Conservation (phyloP, 1,140 invertebrate species). For the Gonioctena quinquepunctata region DNA sequence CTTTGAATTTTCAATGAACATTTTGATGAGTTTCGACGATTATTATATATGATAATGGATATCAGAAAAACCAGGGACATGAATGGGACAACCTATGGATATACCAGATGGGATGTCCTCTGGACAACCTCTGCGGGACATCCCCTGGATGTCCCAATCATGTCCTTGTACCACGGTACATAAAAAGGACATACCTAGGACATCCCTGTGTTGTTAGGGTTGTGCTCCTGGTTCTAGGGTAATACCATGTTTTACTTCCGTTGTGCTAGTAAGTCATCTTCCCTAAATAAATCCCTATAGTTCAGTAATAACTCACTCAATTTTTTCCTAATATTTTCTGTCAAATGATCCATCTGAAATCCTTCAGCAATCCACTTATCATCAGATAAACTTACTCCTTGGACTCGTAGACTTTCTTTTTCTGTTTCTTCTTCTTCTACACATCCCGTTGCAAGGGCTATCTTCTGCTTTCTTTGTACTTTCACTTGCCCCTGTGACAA, state of each 20-base stretch:
- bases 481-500: not conserved
- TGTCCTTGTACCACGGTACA: too few relatives aligned
- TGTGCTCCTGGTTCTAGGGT: not conserved
- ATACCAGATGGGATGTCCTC: too few relatives aligned
- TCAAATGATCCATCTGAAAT: not conserved
- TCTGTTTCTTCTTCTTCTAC: not conserved
- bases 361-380: not conserved
- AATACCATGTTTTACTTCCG: not conserved
- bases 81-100: too few relatives aligned
- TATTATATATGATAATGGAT: too few relatives aligned
- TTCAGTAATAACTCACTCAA: not conserved
- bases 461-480: not conserved
- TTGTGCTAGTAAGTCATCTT: not conserved
- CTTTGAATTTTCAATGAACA: too few relatives aligned
- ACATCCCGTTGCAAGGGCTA: not conserved
- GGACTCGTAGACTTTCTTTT: not conserved
- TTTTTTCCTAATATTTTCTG: not conserved
- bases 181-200: too few relatives aligned
- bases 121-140: too few relatives aligned
- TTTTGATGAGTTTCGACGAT: too few relatives aligned
- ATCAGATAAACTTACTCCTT: not conserved
- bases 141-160: too few relatives aligned
- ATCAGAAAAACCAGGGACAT: too few relatives aligned
- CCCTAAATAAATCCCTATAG: constrained; percentile 2
- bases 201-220: too few relatives aligned